Evolutionary conservation across 1,140 invertebrate genomes (phyloP), one percentile per base, ranked within the genome.

Genomic region (Zophobas morio): DNA sequence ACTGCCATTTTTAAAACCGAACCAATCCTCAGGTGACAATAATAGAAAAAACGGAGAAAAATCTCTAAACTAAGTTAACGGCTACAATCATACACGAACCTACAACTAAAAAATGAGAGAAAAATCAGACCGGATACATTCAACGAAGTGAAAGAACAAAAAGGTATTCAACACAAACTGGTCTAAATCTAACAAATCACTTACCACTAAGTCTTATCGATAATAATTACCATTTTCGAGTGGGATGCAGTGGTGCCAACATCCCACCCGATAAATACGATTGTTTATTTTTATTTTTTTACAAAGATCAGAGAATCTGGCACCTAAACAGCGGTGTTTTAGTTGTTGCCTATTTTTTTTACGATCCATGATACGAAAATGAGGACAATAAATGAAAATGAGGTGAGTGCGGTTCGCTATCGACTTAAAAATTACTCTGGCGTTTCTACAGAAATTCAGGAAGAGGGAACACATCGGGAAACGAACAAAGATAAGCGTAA

Each of bases 401-500:
- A 82, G 81, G 79, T 82, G 81, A 77, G 81, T 79, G 79, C 79
- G 81, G 81, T 82, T 78, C 47, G 54, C 39, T 77, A 63, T 77
- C 42, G 63, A 74, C 70, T 76, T 70, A 70, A 76, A 78, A 76
- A 76, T 76, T 80, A 78, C 46, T 60, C 32, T 66, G 39, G 20
- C 20, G 20, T 20, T 20, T 20, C 20, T 20, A 20, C 20, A 20
- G 20, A 20, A 20, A 20, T 20, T 20, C 20, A 20, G 20, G 20
- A 20, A 20, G 20, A 20, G 20, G 20, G 20, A 20, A 20, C 20
- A 20, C 0, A 20, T 20, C 20, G 20, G 20, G 20, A 20, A 20
- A 20, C 20, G 20, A 20, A 20, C 20, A 20, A 20, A 20, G 20
- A 20, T 20, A 20, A 20, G 20, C 20, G 20, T 0, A 20, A 20